Evolutionary conservation across 2,113 vertebrate genomes (phyloP).

Genomic region (Lagopus leucura): DNA sequence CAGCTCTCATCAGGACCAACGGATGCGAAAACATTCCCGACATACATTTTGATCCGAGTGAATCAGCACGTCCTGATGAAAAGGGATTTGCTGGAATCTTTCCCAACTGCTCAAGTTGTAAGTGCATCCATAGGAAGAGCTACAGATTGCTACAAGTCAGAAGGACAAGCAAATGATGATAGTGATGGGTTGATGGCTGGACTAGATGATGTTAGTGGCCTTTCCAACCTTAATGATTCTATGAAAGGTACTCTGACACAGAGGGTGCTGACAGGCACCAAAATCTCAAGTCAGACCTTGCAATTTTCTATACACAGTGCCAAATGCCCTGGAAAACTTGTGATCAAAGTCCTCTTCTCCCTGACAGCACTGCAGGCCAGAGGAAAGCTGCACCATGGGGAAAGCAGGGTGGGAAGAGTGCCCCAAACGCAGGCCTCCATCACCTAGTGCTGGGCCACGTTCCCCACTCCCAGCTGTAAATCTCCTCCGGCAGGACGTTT

Average conservation of each 20-base stretch:
- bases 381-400: neutral
- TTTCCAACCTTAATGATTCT: too few relatives aligned
- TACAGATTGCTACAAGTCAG: neutral
- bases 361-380: neutral
- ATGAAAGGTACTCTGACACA: neutral
- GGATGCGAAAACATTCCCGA: neutral
- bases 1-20: neutral
- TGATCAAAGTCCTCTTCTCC: neutral
- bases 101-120: neutral
- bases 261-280: neutral
- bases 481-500: neutral
- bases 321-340: neutral
- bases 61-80: neutral
- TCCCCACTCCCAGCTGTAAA: neutral
- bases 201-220: too few relatives aligned
- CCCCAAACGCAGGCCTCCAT: neutral
- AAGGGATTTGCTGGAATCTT: neutral
- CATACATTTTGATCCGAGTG: neutral
- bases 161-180: neutral
- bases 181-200: too few relatives aligned
- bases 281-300: neutral
- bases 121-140: neutral
- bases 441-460: rapidly evolving
- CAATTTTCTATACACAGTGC: neutral
- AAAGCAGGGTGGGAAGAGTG: neutral